Base-by-base conservation (phyloP, 2,797 vertebrate species). In the Esox lucius region DNA sequence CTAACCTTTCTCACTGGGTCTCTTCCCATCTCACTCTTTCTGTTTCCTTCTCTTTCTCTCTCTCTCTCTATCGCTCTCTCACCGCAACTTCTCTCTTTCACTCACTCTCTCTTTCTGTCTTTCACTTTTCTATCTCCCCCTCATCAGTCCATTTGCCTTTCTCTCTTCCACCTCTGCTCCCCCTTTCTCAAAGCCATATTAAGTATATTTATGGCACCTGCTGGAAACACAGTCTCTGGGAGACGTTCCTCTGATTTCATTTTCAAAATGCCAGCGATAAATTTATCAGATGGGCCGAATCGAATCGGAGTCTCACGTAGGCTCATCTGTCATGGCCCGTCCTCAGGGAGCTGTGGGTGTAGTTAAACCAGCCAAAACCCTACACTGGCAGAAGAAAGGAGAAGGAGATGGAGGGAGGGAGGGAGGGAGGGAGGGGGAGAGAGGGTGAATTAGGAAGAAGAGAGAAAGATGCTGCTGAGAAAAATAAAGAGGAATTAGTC, bases 131-230 rank as follows among this genome's bases (percentile, higher is more conserved):
- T 69, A 19, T 31, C 68, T 62, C 66, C 24, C 65, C 5, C 39
- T 42, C 39, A 42, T 59, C 24, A 7, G 5, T 11, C 46, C 15
- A 2, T 16, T 5, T 62, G 8, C 5, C 42, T 61, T 3, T 48
- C 51, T 83, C 80, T 70, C 80, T 83, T 73, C 83, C 75, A 64
- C 73, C 76, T 72, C 51, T 71, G 28, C 80, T 75, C 22, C 16
- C 73, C 31, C 64, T 49, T 33, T 69, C 42, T 16, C 12, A 49
- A 22, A 70, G 89, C 87, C 87, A 90, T 87, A 93, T 87, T 79
- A 90, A 92, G 86, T 90, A 84, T 93, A 93, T 92, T 93, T 94
- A 90, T 92, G 92, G 91, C 88, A 91, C 91, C 90, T 90, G 80
- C 87, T 86, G 88, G 84, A 86, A 89, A 93, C 94, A 81, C 85